A percentile compares a stretch with the other conserved stretches of the same genome.
Conservation (phyloP, 2,797 vertebrate species). For the Huso huso region DNA sequence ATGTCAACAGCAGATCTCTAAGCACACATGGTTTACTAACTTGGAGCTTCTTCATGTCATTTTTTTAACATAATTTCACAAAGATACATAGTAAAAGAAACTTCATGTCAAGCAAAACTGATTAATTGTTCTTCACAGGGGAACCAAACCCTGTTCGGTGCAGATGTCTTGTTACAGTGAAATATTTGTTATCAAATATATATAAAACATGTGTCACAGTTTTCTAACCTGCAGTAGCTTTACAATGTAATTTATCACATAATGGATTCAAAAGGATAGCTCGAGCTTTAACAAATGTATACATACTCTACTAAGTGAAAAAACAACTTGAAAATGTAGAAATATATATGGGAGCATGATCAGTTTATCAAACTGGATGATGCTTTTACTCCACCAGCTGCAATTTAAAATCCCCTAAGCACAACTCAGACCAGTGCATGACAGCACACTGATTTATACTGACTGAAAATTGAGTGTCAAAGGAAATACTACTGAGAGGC, state of each 20-base stretch:
- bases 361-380: conserved; percentile 57
- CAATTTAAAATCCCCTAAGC: conserved; percentile 52
- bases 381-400: conserved; percentile 57
- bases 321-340: conserved; percentile 46
- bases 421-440: conserved; percentile 55
- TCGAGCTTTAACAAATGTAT: conserved; percentile 48
- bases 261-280: conserved; percentile 54
- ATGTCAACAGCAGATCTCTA: conserved; percentile 48
- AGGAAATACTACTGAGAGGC: too few species aligned
- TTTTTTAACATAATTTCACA: conserved; percentile 42
- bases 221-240: conserved; percentile 54
- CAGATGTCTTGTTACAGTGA: conserved; percentile 19
- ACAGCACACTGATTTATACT: conserved; percentile 62
- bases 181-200: conserved; percentile 2
- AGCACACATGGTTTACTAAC: conserved; percentile 48
- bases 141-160: conserved; percentile 6
- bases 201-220: conserved; percentile 18
- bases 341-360: conserved; percentile 52
- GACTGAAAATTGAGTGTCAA: conserved; percentile 29
- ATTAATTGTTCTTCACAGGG: conserved; percentile 22
- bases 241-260: conserved; percentile 59
- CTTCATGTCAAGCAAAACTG: conserved; percentile 20
- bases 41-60: conserved; percentile 39
- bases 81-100: conserved; percentile 28
- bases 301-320: conserved; percentile 65